These are phyloP conservation scores for Sthenelais limicola DNA, from an alignment of 2,888 invertebrate genomes.

Conservation along the genomic window DNA sequence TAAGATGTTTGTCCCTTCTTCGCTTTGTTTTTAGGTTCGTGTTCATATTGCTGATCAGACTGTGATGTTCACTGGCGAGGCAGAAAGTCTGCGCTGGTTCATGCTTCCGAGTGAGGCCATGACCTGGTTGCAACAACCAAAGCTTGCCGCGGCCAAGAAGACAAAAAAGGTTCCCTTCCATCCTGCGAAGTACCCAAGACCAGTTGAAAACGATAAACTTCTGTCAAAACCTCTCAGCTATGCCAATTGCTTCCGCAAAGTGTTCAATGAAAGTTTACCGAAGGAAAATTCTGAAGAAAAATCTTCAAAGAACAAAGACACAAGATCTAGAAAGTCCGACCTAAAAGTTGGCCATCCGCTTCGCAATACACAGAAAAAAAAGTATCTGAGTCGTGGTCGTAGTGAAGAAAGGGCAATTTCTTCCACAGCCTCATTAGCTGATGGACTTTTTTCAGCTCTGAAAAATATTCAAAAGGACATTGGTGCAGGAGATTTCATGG, in stretches of 20 bases:
- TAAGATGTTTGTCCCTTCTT: too few species aligned
- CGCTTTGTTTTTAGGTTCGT: constrained; percentile 24
- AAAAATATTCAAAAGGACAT: constrained; percentile 9
- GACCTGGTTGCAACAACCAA: constrained; percentile 70
- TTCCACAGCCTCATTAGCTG: constrained; percentile 11
- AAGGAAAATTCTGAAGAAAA: too few species aligned
- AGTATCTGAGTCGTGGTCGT: too few species aligned
- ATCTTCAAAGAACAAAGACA: too few species aligned
- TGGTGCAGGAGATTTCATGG: background rate
- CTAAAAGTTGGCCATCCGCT: too few species aligned
- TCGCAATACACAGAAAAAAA: too few species aligned
- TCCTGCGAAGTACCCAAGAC: constrained; percentile 38
- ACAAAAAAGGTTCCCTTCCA: constrained; percentile 28
- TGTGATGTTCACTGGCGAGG: constrained; percentile 80
- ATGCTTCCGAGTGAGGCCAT: constrained; percentile 91
- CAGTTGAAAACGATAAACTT: background rate
- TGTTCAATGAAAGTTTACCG: too few species aligned
- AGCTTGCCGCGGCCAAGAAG: background rate
- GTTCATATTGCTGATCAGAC: constrained; percentile 76
- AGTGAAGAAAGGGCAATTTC: constrained; percentile 20
- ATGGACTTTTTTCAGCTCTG: constrained; percentile 20
- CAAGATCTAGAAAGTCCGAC: too few species aligned
- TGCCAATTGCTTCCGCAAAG: too few species aligned
- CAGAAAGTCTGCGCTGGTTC: constrained; percentile 87
- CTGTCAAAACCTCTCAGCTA: too few species aligned